phyloP scores from a whole-genome alignment of 2,113 vertebrate genomes.

The Mesoclemmys tuberculata region DNA sequence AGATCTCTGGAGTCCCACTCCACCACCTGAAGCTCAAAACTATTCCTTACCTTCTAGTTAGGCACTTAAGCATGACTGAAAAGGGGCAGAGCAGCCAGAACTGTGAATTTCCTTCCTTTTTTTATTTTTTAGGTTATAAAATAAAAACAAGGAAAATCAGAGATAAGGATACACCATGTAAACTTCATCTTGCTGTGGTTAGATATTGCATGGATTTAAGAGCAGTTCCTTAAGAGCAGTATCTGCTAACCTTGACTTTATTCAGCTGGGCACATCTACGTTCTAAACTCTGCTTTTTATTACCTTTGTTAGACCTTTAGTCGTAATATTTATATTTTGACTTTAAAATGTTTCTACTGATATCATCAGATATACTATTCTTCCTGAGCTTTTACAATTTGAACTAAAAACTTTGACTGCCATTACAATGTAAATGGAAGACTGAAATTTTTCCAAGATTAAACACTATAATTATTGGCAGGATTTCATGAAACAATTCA shows the following conservation, averaged over 20 bases:
- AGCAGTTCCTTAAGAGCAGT: slow-evolving; percentile 44
- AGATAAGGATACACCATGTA: neutral
- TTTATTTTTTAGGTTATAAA: neutral
- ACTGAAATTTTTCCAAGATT: neutral
- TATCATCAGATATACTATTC: neutral
- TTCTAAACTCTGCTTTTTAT: slow-evolving; percentile 44
- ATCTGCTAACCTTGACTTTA: neutral
- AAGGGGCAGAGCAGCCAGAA: neutral
- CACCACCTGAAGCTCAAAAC: neutral
- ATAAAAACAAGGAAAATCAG: neutral
- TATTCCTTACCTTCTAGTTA: neutral
- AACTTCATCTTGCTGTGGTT: neutral
- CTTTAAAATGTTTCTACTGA: neutral
- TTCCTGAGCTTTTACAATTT: neutral
- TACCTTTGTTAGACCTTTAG: neutral
- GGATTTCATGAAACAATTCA: neutral
- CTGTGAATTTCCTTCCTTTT: neutral
- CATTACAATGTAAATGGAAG: slow-evolving; percentile 13
- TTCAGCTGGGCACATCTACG: slow-evolving; percentile 27
- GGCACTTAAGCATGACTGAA: neutral
- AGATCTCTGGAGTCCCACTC: neutral
- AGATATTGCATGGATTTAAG: neutral
- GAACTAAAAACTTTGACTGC: slow-evolving; percentile 14
- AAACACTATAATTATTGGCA: neutral
- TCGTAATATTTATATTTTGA: neutral